Percentiles rank a stretch among this genome's conserved stretches.
Conservation (phyloP, 2,797 vertebrate genomes). For the Ibycter americanus region DNA sequence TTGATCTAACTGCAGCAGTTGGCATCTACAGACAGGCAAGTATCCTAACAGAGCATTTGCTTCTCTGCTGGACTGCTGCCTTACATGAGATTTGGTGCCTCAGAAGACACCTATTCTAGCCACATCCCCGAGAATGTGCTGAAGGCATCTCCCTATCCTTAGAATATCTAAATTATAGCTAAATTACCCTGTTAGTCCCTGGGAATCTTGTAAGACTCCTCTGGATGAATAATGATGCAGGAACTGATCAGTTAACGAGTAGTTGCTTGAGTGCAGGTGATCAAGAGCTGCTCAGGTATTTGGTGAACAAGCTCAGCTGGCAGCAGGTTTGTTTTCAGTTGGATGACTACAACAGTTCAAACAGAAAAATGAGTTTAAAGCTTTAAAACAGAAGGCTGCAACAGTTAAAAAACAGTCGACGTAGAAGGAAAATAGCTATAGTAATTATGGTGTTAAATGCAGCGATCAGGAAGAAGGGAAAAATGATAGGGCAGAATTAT, state of each 20-base stretch:
- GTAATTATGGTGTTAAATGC: not conserved
- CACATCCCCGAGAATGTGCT: not conserved
- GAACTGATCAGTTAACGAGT: not conserved
- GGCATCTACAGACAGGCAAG: not conserved
- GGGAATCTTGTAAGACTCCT: not conserved
- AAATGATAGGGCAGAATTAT: not conserved
- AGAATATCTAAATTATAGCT: not conserved
- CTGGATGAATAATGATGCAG: not conserved
- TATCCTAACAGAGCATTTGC: not conserved
- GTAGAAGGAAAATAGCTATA: not conserved
- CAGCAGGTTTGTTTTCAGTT: not conserved
- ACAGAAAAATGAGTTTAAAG: not conserved
- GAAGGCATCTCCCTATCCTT: not conserved
- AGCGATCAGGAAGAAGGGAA: not conserved
- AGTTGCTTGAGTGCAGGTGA: not conserved
- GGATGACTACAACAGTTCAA: rapidly evolving
- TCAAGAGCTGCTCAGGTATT: not conserved
- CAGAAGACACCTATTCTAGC: rapidly evolving
- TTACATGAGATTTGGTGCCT: not conserved
- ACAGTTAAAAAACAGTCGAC: not conserved
- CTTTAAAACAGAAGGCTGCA: not conserved
- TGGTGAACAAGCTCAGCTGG: not conserved
- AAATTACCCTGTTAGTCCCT: not conserved
- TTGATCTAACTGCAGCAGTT: too few relatives aligned
- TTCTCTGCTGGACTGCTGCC: not conserved